phyloP scores from a whole-genome alignment of 2,797 vertebrate species.

The Enteromius viviparus region DNA sequence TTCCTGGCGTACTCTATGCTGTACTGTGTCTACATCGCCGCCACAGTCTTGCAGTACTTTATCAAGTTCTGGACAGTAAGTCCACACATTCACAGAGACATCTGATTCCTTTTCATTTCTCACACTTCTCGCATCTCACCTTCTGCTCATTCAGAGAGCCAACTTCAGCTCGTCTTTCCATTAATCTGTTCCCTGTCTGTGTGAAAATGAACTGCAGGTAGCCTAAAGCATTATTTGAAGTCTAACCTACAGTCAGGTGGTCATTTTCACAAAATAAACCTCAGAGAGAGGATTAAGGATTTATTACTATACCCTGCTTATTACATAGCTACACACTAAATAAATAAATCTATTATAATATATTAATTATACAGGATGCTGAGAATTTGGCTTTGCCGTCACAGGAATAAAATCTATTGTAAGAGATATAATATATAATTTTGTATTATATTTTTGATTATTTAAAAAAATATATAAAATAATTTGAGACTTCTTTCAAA shows the following conservation, averaged over 20 bases:
- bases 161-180: constrained; percentile 7
- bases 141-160: background rate
- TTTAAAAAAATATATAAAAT: too few species aligned
- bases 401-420: background rate
- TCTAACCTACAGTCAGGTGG: background rate
- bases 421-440: background rate
- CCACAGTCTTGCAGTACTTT: constrained; percentile 94
- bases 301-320: constrained; percentile 1
- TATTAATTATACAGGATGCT: background rate
- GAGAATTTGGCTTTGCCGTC: background rate
- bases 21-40: constrained; percentile 91
- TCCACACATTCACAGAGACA: constrained; percentile 52
- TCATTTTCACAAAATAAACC: background rate
- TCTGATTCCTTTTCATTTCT: constrained; percentile 3
- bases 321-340: background rate
- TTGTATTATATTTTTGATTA: background rate
- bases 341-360: background rate
- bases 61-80: constrained; percentile 98
- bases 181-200: background rate
- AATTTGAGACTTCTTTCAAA: background rate
- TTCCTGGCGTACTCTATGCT: constrained; percentile 92
- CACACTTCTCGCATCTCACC: background rate
- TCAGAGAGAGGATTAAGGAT: background rate
- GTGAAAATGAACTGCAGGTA: background rate
- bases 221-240: background rate